Evolutionary conservation across 2,113 vertebrate genomes (phyloP).

Genomic region (Procavia capensis): DNA sequence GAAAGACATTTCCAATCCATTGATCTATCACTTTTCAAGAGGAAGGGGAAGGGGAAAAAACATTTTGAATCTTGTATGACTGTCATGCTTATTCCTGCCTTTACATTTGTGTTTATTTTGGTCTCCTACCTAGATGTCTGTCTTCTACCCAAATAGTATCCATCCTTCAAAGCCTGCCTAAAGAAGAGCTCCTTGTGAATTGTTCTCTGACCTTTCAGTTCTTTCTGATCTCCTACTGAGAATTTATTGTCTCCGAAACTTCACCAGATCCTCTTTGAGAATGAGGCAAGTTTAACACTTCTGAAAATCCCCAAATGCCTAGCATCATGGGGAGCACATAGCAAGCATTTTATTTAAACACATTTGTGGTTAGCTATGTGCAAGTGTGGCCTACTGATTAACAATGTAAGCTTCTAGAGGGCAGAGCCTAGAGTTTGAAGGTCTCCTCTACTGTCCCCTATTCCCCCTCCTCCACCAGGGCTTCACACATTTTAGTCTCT

Average conservation of each 20-base stretch:
- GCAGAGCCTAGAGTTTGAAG: neutral
- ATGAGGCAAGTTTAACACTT: neutral
- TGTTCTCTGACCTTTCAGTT: neutral
- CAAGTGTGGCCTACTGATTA: neutral
- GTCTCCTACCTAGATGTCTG: neutral
- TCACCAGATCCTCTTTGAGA: neutral
- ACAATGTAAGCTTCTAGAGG: neutral
- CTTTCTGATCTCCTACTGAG: neutral
- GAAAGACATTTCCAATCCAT: slow-evolving; percentile 25
- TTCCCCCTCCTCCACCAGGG: no score
- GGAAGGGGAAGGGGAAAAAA: neutral
- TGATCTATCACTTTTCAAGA: neutral
- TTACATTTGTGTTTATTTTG: neutral
- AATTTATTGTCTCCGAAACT: neutral
- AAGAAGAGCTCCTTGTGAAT: neutral
- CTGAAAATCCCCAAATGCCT: neutral
- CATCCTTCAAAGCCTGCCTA: neutral
- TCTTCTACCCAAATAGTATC: neutral
- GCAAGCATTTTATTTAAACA: neutral
- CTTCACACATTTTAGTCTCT: neutral
- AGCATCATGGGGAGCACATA: neutral
- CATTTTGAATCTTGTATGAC: neutral
- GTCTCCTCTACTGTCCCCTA: no score
- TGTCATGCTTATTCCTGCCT: neutral
- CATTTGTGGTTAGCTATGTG: neutral